These are phyloP conservation scores for human DNA, from an alignment of 2,113 vertebrate species.

Conservation along the genomic window DNA sequence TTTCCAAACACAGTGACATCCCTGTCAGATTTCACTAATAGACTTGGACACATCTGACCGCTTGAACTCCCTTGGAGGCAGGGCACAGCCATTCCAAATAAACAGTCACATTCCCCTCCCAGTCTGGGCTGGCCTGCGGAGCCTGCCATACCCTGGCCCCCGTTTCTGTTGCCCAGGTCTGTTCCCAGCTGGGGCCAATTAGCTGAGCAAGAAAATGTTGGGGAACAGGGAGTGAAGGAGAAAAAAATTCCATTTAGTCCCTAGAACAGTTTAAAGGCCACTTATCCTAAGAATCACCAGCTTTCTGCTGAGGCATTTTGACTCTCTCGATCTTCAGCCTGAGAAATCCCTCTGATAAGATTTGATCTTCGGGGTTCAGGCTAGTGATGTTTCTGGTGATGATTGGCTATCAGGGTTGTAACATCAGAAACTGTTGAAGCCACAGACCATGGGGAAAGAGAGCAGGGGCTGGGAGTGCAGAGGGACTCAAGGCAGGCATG, in stretches of 20 bases:
- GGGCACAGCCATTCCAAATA: conserved; percentile 85
- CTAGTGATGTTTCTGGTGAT: neutral
- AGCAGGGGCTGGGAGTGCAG: neutral
- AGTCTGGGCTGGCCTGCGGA: conserved; percentile 77
- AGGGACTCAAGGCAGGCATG: neutral
- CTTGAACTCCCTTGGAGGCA: conserved; percentile 82
- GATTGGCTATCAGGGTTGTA: neutral
- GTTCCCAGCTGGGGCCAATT: conserved; percentile 86
- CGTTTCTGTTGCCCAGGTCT: conserved; percentile 79
- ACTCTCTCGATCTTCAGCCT: conserved; percentile 48
- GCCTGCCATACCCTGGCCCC: conserved; percentile 77
- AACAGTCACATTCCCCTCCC: conserved; percentile 83
- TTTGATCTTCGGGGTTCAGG: neutral
- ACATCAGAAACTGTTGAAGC: neutral
- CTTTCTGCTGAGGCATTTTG: conserved; percentile 65
- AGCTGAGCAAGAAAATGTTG: conserved; percentile 72
- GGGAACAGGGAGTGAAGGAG: neutral
- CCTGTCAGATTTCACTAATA: conserved; percentile 81
- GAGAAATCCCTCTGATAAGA: conserved; percentile 8
- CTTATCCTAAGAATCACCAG: neutral
- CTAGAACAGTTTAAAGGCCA: neutral
- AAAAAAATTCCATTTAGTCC: neutral
- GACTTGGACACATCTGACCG: conserved; percentile 83
- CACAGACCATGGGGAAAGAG: neutral
- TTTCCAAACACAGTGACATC: conserved; percentile 78